Conservation (phyloP, 2,113 vertebrate genomes). For the Ramphastos sulfuratus region DNA sequence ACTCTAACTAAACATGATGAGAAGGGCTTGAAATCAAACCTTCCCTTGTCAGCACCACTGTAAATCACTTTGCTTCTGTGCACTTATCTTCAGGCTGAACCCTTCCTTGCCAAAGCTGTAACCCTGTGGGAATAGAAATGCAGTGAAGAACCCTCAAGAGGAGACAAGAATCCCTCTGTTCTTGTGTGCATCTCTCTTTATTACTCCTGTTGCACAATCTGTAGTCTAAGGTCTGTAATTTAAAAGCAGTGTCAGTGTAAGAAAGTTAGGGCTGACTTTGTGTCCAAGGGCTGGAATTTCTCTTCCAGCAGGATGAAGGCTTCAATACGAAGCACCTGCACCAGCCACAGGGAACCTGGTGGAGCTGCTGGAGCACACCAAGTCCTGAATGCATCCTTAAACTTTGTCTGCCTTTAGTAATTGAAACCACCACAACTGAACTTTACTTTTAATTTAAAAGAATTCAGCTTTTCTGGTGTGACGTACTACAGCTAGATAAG, state of each 20-base stretch:
- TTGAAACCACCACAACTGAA: background rate
- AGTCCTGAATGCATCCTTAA: background rate
- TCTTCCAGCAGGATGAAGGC: background rate
- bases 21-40: background rate
- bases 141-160: background rate
- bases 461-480: background rate
- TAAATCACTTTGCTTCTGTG: background rate
- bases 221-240: background rate
- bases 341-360: rapidly evolving
- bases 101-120: background rate
- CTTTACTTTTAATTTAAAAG: background rate
- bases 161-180: background rate
- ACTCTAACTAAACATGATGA: background rate
- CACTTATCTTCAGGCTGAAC: background rate
- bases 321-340: background rate
- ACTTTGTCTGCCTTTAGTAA: background rate
- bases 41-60: background rate
- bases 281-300: background rate
- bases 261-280: background rate
- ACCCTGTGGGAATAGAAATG: background rate
- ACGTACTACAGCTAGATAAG: background rate
- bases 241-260: background rate
- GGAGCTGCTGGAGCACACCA: background rate
- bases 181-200: background rate
- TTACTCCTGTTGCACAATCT: background rate